Conservation (phyloP, 2,113 vertebrate species). For the Todiramphus chloris region DNA sequence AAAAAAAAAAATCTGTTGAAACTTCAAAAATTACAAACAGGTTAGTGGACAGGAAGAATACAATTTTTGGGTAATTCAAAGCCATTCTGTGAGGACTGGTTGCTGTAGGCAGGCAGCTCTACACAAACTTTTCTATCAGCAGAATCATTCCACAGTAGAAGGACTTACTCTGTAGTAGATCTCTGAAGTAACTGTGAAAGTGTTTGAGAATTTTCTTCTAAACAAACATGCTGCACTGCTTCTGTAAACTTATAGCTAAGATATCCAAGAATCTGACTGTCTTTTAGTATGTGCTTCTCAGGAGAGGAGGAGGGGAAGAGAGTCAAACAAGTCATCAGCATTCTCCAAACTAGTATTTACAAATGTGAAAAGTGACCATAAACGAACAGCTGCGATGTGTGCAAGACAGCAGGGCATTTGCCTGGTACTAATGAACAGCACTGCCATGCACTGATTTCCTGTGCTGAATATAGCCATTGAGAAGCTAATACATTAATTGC, state of each 20-base stretch:
- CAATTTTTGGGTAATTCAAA: background rate
- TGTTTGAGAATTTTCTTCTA: background rate
- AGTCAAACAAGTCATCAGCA: background rate
- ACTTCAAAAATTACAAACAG: background rate
- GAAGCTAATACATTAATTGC: constrained; percentile 34
- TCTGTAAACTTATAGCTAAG: background rate
- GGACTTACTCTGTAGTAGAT: background rate
- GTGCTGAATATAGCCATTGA: background rate
- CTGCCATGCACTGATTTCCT: constrained; percentile 11
- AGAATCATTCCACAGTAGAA: background rate
- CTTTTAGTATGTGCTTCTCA: background rate
- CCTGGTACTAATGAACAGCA: constrained; percentile 9
- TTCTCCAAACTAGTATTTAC: background rate
- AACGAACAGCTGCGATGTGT: constrained; percentile 17
- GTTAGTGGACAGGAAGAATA: background rate
- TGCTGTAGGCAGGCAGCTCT: background rate
- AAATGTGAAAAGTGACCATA: background rate
- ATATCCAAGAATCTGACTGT: background rate
- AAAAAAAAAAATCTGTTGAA: background rate
- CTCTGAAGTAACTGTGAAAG: background rate
- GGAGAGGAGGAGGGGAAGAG: background rate
- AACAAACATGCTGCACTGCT: background rate
- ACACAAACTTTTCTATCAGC: background rate
- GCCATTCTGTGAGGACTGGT: background rate
- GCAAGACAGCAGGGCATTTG: background rate